Evolutionary conservation across 2,113 vertebrate genomes (phyloP), one percentile per base, ranked within the genome.

Genomic region (Python bivittatus): DNA sequence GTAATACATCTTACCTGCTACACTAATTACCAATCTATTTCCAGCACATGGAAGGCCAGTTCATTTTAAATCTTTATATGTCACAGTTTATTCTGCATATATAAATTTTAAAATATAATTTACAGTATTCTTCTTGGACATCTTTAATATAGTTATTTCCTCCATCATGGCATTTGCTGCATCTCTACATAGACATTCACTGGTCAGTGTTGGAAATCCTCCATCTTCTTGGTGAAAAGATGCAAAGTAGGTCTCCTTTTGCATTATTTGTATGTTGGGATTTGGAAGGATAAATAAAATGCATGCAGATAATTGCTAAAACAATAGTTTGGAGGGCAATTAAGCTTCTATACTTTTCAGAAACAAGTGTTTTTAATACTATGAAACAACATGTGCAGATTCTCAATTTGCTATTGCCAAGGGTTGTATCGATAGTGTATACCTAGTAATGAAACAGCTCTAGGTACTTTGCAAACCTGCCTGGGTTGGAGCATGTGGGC

Each of bases 101-200:
- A 42, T 22, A 42, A 42, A 42, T 22, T 54, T 15, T 38, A 72
- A 25, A 52, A 53, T 13, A 38, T 91, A 2, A 84, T 23, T 64
- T 27, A 25, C 29, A 38, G 38, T 85, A 86, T 91, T 7, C 6
- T 0, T 84, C 25, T 84, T 88, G 8, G 3, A 8, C n/a, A 91
- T 64, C 56, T 58, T 0, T 94, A 92, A 94, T 88, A 58, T 96
- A 99, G 99, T 96, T 99, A 88, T 98, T 99, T 94, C 98, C 99
- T 93, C 99, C 99, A 13, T 98, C 99, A 0, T 99, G 99, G 99
- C 99, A 99, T 97, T 97, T 99, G 92, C 89, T 99, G 23, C 99
- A 99, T 95, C 98, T 99, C 95, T 97, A 99, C 96, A 97, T 99
- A 94, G 99, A 99, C 96, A 97, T 98, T 91, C 98, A 98, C 90